phyloP scores from a whole-genome alignment of 2,113 vertebrate species.

The Sardina pilchardus region DNA sequence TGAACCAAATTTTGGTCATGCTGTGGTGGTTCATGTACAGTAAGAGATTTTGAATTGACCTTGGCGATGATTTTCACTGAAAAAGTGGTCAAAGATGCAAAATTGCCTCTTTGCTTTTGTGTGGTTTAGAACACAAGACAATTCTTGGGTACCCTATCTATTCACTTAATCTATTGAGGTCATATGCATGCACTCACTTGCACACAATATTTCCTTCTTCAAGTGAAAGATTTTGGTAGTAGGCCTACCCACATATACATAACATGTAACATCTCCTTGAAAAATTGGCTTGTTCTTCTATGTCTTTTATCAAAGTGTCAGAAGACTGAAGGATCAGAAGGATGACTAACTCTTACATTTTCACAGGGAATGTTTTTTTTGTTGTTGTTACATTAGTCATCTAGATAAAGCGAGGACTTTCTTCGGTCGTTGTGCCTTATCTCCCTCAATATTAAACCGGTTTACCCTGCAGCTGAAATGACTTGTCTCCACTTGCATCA shows the following conservation, averaged over 20 bases:
- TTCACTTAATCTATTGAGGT: too few species aligned
- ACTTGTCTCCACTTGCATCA: neutral
- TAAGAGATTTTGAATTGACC: neutral
- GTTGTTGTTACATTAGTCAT: neutral
- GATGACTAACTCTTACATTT: too few species aligned
- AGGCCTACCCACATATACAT: neutral
- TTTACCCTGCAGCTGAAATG: neutral
- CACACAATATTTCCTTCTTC: neutral
- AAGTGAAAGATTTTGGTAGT: neutral
- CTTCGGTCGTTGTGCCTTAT: neutral
- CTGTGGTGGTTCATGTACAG: neutral
- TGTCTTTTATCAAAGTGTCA: neutral
- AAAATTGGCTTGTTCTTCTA: neutral
- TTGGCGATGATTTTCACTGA: neutral
- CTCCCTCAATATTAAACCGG: neutral
- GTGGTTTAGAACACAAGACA: neutral
- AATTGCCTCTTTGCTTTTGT: neutral
- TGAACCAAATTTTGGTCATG: neutral
- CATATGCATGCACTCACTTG: too few species aligned
- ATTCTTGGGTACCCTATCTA: neutral
- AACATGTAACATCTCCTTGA: neutral
- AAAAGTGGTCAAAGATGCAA: neutral
- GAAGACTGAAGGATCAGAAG: too few species aligned
- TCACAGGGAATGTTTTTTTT: neutral
- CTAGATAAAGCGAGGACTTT: neutral